Base-by-base conservation (phyloP, 2,113 vertebrate species). In the Macrotus californicus region DNA sequence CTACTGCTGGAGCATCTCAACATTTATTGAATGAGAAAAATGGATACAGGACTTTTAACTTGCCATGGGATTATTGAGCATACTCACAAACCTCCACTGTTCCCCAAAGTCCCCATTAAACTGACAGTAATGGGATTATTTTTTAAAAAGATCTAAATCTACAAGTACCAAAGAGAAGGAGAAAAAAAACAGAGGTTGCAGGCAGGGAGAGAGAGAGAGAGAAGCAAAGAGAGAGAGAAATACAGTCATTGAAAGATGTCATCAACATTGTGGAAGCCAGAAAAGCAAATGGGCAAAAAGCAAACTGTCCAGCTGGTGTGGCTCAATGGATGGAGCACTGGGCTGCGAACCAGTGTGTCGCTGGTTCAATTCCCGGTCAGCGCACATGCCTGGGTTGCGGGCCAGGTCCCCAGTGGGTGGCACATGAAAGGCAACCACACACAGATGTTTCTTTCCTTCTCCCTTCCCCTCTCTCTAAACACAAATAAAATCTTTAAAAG, bases 191-290 rank as follows among this genome's bases (percentile, higher is more conserved):
- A 72, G 26, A 80, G 29, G 69, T 13, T 13, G 36, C 5, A 46
- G 54, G 67, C 12, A 16, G 34, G 64, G 59, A 61, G 24, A 77
- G 54, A 8, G 21, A n/a, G 19, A 22, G 52, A 64, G 67, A 70
- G 31, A 46, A n/a, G n/a, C n/a, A n/a, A n/a, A n/a, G 36, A 52
- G n/a, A 83, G 22, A 85, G n/a, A 26, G 50, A 93, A 76, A 89
- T 50, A 56, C n/a, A 90, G 39, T 29, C 31, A 22, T 81, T 48
- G 39, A 85, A 93, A 77, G 39, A 64, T 81, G 67, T 87, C 80
- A 73, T 96, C 93, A 92, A 89, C 77, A 76, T 56, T 92, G 82
- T 93, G 67, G 87, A 91, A 91, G n/a, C 50, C 52, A 50, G 82
- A 80, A 95, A 95, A 87, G 43, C 50, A 94, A 95, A 52, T 15